Conservation (phyloP, 2,888 invertebrate genomes). For the Microctonus aethiopoides region DNA sequence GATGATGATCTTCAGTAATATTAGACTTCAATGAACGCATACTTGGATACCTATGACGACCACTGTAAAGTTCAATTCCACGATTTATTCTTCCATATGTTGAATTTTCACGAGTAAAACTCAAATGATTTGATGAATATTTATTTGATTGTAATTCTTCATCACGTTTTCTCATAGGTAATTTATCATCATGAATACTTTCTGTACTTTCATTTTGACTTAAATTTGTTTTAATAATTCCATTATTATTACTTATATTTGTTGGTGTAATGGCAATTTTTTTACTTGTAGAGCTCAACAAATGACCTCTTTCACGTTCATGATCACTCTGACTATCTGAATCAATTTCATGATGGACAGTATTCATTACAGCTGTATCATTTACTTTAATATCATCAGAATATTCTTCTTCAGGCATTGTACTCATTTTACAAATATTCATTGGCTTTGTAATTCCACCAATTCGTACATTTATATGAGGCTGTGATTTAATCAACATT, state of each 20-base stretch:
- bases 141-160: neutral
- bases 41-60: conserved; percentile 55
- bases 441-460: conserved; percentile 48
- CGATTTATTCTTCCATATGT: conserved; percentile 42
- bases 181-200: conserved; percentile 54
- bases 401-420: conserved; percentile 59
- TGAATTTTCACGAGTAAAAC: conserved; percentile 41
- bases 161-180: conserved; percentile 16
- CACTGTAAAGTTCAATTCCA: conserved; percentile 44
- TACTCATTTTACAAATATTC: conserved; percentile 60
- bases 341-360: conserved; percentile 47
- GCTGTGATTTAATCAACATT: conserved; percentile 40
- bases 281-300: conserved; percentile 39
- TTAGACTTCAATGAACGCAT: conserved; percentile 57
- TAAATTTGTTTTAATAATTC: conserved; percentile 43
- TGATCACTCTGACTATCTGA: conserved; percentile 56
- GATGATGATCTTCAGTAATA: conserved; percentile 41
- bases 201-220: conserved; percentile 53
- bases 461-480: conserved; percentile 13
- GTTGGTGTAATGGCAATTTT: conserved; percentile 37
- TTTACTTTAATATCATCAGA: conserved; percentile 58
- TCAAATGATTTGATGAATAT: neutral
- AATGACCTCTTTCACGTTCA: conserved; percentile 37
- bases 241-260: conserved; percentile 9
- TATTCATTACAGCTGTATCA: conserved; percentile 21